Evolutionary conservation across 2,888 invertebrate genomes (phyloP), one percentile per base, ranked within the genome.

Genomic region (Eremobia ochroleuca): DNA sequence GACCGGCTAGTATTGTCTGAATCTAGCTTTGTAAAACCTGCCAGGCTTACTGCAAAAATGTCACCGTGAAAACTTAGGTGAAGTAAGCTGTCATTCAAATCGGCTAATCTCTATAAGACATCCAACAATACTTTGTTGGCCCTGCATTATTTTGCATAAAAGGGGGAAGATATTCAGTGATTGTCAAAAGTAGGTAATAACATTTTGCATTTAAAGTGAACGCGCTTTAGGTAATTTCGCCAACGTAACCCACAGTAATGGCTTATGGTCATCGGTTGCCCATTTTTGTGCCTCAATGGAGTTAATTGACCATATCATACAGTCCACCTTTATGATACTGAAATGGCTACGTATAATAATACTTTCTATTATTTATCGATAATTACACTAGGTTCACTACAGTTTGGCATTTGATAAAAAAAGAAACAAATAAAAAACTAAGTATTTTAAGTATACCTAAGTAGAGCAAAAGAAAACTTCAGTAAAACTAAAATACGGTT

Each of bases 251-350:
- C 88, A 86, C 78, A 81, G 67, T 72, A 76, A 79, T 66, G n/a
- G 77, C 64, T 43, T 71, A 77, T 77, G 81, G 66, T 85, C 78
- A 82, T 80, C 68, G 66, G 77, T 73, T 76, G 74, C 68, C 77
- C 82, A 81, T 84, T 81, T 91, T 91, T 92, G 92, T 92, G 92
- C 91, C 91, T 89, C 88, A 89, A 88, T 89, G 90, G 86, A 86
- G 85, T 90, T 94, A 95, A 95, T 94, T 94, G 94, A 94, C 94
- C 92, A 91, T 90, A 89, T 87, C 89, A 83, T 87, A 90, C 91
- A 90, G 88, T 91, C 90, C 89, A 90, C 89, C 86, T 90, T 82
- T 74, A 88, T 90, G 89, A 91, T 80, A 90, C 88, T 91, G 89
- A 91, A 89, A 91, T 89, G 89, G 87, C 91, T 92, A 92, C 87